Evolutionary conservation across 2,113 vertebrate genomes (phyloP), one percentile per base, ranked within the genome.

Genomic region (Megaceryle torquata): DNA sequence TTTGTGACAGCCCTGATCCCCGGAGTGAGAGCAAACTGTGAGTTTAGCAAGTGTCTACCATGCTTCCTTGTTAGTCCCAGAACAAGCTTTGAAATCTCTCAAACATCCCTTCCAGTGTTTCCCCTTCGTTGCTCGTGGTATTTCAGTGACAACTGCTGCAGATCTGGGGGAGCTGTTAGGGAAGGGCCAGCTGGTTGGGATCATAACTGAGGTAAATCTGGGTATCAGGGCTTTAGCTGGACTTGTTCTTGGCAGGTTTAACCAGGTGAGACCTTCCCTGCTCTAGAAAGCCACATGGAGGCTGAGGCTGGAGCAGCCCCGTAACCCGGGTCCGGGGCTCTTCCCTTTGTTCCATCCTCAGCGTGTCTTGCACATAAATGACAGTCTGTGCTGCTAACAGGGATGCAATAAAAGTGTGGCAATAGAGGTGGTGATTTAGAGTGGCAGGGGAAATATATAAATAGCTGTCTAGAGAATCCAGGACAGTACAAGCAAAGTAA

Each of bases 271-370:
- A 13, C 6, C 43, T 60, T 56, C 5, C 8, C 6, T 24, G 7
- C 85, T 59, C 26, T 46, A 29, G 44, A 33, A 82, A 51, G 10
- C 15, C 43, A 8, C 0, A 0, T 18, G n/a, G 22, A 7, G 54
- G n/a, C 67, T 48, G 44, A 53, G 82, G 59, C 31, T 74, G 88
- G 78, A 70, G 53, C 48, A 87, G 35, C 61, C 35, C 65, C 1
- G 0, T 15, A 7, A 3, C 35, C 28, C 0, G 2, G 24, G 4
- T 4, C 4, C 0, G 57, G 51, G 64, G 41, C 44, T 60, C 2
- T 68, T 91, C 76, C 65, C 80, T 39, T 33, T 2, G 0, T 57
- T 29, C 57, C 53, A 50, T 51, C 48, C 63, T 26, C 74, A 13
- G 51, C 3, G 1, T 35, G 69, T 22, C 57, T 87, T 39, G 89